A percentile compares a stretch with the other conserved stretches of the same genome.
Evolutionary conservation across 2,888 invertebrate genomes (phyloP).

Genomic region (Ligdia adustata): DNA sequence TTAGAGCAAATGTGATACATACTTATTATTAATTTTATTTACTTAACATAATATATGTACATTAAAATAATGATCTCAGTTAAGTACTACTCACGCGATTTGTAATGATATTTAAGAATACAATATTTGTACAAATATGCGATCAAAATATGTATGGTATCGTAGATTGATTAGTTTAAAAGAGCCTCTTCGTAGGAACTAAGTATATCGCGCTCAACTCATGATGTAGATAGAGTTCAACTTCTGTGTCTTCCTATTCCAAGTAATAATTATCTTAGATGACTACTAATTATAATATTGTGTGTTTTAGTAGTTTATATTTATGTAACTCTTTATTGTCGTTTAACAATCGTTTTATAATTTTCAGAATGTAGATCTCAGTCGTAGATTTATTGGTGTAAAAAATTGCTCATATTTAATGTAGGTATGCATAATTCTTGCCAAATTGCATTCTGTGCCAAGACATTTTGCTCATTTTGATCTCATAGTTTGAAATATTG

Average conservation of each 20-base stretch:
- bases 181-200: neutral
- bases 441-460: slow-evolving; percentile 18
- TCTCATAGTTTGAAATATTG: too few species aligned
- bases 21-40: neutral
- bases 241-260: slow-evolving; percentile 14
- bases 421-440: slow-evolving; percentile 1
- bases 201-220: neutral
- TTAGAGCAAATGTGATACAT: slow-evolving; percentile 17
- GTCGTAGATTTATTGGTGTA: neutral
- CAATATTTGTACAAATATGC: neutral
- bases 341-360: slow-evolving; percentile 3
- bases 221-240: slow-evolving; percentile 2
- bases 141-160: neutral
- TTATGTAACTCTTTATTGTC: neutral
- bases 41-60: slow-evolving; percentile 1
- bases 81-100: neutral
- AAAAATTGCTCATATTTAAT: slow-evolving; percentile 16
- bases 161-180: neutral
- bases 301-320: neutral
- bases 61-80: slow-evolving; percentile 10
- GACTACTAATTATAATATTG: neutral
- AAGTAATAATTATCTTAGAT: slow-evolving; percentile 12
- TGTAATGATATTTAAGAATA: neutral
- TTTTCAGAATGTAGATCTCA: slow-evolving; percentile 5
- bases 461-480: slow-evolving; percentile 17